A percentile compares a stretch with the other conserved stretches of the same genome.
Evolutionary conservation across 2,113 vertebrate species (phyloP).

Genomic region (Pluvianellus socialis): DNA sequence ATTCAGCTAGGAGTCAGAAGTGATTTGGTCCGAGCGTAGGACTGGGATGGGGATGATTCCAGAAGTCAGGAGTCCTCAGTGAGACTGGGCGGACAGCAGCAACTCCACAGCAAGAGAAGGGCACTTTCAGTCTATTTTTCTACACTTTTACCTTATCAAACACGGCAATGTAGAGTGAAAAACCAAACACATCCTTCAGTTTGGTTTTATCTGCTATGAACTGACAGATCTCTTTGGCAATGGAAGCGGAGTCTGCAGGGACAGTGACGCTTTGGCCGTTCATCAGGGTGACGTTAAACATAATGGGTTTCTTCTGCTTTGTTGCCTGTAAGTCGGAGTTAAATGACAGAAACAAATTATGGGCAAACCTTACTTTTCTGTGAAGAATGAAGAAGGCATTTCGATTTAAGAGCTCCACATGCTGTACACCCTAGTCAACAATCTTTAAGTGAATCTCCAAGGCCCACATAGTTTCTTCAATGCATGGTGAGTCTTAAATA

Average conservation of each 20-base stretch:
- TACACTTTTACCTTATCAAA: slow-evolving; percentile 86
- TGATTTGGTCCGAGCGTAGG: background rate
- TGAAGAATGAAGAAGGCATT: background rate
- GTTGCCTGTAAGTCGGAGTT: slow-evolving; percentile 80
- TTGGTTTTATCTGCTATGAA: slow-evolving; percentile 80
- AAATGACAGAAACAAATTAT: background rate
- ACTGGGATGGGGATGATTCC: background rate
- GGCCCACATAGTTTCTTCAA: background rate
- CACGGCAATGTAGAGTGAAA: slow-evolving; percentile 89
- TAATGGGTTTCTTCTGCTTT: slow-evolving; percentile 87
- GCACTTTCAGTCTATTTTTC: background rate
- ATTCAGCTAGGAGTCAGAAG: background rate
- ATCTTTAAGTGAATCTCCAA: background rate
- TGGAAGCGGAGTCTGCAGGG: slow-evolving; percentile 88
- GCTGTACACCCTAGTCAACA: background rate
- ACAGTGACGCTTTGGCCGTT: slow-evolving; percentile 83
- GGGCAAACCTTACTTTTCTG: background rate
- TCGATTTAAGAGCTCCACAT: background rate
- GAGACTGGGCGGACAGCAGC: background rate
- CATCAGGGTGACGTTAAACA: slow-evolving; percentile 82
- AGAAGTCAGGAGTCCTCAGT: background rate
- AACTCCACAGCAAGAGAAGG: background rate
- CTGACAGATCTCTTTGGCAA: slow-evolving; percentile 87
- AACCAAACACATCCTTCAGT: slow-evolving; percentile 88
- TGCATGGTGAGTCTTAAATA: background rate